These are phyloP conservation scores for Sphaerophoria rueppellii DNA, from an alignment of 2,888 invertebrate genomes.

Conservation along the genomic window DNA sequence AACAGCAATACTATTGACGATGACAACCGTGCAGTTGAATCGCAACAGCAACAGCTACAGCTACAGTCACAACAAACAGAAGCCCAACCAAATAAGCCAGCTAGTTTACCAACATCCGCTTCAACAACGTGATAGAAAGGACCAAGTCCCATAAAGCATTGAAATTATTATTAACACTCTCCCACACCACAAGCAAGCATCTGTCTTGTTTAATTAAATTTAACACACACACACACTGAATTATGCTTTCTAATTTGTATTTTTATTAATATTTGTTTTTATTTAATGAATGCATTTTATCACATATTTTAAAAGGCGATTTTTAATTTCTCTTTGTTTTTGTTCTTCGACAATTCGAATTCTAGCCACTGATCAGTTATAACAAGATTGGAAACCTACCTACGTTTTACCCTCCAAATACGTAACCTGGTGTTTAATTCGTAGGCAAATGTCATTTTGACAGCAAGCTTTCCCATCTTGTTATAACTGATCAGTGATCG, in stretches of 20 bases:
- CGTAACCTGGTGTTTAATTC: no score
- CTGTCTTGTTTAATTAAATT: conserved; percentile 53
- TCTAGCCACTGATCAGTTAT: no score
- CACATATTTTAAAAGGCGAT: conserved; percentile 6
- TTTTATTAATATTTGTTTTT: conserved; percentile 36
- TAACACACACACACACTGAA: conserved; percentile 30
- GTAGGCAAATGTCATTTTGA: no score
- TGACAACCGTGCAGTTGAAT: conserved; percentile 37
- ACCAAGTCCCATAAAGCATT: conserved; percentile 2
- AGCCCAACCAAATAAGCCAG: conserved; percentile 51
- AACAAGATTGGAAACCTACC: no score
- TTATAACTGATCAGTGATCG: no score
- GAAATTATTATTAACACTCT: conserved; percentile 11
- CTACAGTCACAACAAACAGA: conserved; percentile 14
- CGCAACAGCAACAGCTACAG: background rate
- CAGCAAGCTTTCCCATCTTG: no score
- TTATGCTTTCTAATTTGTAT: conserved; percentile 32
- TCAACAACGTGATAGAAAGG: conserved; percentile 65
- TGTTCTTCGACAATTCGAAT: conserved; percentile 11
- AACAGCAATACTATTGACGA: conserved; percentile 34
- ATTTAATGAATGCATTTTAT: conserved; percentile 43
- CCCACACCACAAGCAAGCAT: conserved; percentile 17
- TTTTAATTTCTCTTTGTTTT: conserved; percentile 6
- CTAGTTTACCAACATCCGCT: conserved; percentile 25
- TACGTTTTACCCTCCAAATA: no score